Evolutionary conservation across 2,113 vertebrate species (phyloP).

Genomic region (Mesoclemmys tuberculata): DNA sequence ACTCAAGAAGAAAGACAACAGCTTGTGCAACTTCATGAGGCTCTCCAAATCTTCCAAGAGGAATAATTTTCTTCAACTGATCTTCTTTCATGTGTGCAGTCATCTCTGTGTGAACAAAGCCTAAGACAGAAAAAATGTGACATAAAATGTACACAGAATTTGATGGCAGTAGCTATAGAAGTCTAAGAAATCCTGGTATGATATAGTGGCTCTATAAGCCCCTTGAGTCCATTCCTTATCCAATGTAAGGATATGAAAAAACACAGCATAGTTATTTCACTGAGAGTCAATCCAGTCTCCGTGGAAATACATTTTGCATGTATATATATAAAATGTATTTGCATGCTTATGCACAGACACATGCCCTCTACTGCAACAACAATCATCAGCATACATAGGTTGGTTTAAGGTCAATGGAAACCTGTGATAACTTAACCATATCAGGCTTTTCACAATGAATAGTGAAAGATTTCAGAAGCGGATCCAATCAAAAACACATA

Average conservation of each 20-base stretch:
- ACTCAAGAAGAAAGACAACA: conserved; percentile 89
- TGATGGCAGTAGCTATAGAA: not conserved
- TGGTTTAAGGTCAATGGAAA: not conserved
- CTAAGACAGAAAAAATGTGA: conserved; percentile 74
- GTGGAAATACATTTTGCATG: not conserved
- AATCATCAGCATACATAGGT: not conserved
- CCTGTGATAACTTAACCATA: not conserved
- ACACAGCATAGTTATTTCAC: not conserved
- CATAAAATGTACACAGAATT: not conserved
- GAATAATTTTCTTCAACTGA: conserved; percentile 76
- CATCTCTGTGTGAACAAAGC: conserved; percentile 93
- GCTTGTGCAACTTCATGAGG: conserved; percentile 87
- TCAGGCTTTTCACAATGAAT: not conserved
- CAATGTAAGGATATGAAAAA: not conserved
- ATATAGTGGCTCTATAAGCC: not conserved
- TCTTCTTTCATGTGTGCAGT: conserved; percentile 86
- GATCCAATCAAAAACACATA: not conserved
- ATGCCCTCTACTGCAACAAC: not conserved
- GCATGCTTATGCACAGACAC: not conserved
- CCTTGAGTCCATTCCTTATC: rapidly evolving
- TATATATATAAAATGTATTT: not conserved
- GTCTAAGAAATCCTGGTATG: not conserved
- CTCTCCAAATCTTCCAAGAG: conserved; percentile 89
- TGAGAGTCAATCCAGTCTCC: not conserved
- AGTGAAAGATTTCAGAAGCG: not conserved